Percentiles rank a stretch among this genome's conserved stretches.
These are phyloP conservation scores for Pampusana beccarii DNA, from an alignment of 2,113 vertebrate species.

Conservation along the genomic window DNA sequence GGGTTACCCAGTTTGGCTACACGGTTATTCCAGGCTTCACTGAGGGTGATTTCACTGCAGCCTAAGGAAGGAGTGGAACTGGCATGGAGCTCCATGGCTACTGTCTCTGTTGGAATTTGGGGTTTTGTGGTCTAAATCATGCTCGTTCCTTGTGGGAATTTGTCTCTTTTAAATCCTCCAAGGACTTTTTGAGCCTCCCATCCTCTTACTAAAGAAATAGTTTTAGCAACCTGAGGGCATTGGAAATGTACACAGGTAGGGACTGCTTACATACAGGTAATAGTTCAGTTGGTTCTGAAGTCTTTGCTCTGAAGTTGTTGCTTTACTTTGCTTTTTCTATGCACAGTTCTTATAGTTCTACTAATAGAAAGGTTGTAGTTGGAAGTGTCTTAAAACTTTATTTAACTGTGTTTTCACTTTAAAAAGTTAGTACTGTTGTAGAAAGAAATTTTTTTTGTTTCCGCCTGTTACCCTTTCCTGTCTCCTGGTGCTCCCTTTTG, in stretches of 20 bases:
- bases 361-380: background rate
- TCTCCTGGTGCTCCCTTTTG: background rate
- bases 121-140: background rate
- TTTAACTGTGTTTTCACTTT: background rate
- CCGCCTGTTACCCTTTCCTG: fast-evolving
- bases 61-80: fast-evolving
- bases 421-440: fast-evolving
- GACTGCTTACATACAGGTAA: fast-evolving
- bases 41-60: background rate
- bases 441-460: background rate
- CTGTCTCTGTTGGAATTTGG: background rate
- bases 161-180: background rate
- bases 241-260: fast-evolving
- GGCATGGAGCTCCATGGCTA: fast-evolving
- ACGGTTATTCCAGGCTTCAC: background rate
- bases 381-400: background rate
- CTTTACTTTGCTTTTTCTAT: background rate
- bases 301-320: background rate
- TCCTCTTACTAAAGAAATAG: background rate
- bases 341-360: fast-evolving
- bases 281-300: fast-evolving
- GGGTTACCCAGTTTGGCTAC: background rate
- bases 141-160: background rate
- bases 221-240: fast-evolving
- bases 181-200: background rate